Conservation (phyloP, 2,888 invertebrate genomes). For the Eupeodes latifasciatus region DNA sequence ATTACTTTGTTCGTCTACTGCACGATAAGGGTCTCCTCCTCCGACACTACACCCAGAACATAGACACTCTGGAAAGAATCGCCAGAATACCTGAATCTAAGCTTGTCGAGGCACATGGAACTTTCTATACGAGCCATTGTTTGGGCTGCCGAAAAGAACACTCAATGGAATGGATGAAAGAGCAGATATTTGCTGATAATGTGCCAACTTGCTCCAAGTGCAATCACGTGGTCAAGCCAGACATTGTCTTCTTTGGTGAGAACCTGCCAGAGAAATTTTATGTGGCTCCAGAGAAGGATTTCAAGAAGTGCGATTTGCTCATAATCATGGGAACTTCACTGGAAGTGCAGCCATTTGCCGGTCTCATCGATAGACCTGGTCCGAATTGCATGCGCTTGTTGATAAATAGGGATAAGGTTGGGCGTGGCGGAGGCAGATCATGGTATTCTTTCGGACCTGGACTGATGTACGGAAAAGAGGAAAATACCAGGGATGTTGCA, state of each 20-base stretch:
- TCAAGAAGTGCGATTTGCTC: slow-evolving; percentile 93
- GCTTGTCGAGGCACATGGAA: slow-evolving; percentile 97
- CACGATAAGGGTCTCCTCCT: slow-evolving; percentile 91
- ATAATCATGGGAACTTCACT: slow-evolving; percentile 98
- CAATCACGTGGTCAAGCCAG: slow-evolving; percentile 94
- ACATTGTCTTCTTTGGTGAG: slow-evolving; percentile 98
- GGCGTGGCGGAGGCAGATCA: slow-evolving; percentile 82
- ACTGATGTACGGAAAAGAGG: slow-evolving; percentile 88
- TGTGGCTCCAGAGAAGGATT: slow-evolving; percentile 88
- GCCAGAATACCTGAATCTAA: slow-evolving; percentile 93
- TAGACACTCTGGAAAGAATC: slow-evolving; percentile 95
- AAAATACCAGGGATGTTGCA: slow-evolving; percentile 89
- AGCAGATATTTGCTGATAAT: slow-evolving; percentile 89
- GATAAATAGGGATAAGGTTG: slow-evolving; percentile 93
- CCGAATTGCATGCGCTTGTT: slow-evolving; percentile 91
- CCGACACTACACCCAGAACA: slow-evolving; percentile 95
- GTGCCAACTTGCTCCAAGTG: slow-evolving; percentile 92
- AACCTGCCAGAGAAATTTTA: slow-evolving; percentile 92
- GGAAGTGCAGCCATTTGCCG: slow-evolving; percentile 97
- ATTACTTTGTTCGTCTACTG: slow-evolving; percentile 94
- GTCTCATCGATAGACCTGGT: slow-evolving; percentile 91
- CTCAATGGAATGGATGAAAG: slow-evolving; percentile 93
- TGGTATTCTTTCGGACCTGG: slow-evolving; percentile 85
- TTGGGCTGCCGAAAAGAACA: slow-evolving; percentile 89
- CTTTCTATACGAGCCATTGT: slow-evolving; percentile 95